These are phyloP conservation scores for Diadromus collaris DNA, from an alignment of 2,888 invertebrate genomes.

Conservation along the genomic window DNA sequence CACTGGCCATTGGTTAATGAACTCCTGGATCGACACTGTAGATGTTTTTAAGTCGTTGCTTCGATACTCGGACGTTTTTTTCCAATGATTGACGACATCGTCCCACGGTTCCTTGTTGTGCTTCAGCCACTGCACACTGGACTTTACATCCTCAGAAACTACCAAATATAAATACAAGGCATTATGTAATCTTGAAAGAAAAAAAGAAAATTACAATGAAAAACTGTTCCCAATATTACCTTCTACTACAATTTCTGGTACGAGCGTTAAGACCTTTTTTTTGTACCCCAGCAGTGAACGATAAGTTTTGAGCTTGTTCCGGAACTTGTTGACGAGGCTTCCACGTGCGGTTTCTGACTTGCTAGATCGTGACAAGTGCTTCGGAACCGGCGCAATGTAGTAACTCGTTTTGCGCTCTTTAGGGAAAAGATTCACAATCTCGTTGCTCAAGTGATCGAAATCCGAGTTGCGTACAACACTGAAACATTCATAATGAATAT, in stretches of 20 bases:
- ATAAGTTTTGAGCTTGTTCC: slow-evolving; percentile 45
- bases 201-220: slow-evolving; percentile 2
- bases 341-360: slow-evolving; percentile 44
- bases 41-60: slow-evolving; percentile 33
- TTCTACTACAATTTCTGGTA: neutral
- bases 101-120: slow-evolving; percentile 47
- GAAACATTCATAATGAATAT: neutral
- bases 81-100: slow-evolving; percentile 41
- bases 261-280: slow-evolving; percentile 6
- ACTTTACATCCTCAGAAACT: slow-evolving; percentile 31
- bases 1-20: slow-evolving; percentile 5
- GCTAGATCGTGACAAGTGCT: slow-evolving; percentile 18
- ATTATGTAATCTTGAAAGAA: neutral
- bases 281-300: slow-evolving; percentile 18
- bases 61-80: slow-evolving; percentile 32
- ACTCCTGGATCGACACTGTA: slow-evolving; percentile 26
- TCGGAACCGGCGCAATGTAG: slow-evolving; percentile 34
- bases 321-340: slow-evolving; percentile 36
- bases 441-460: slow-evolving; percentile 29
- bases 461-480: slow-evolving; percentile 32
- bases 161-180: neutral
- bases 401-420: slow-evolving; percentile 36
- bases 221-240: slow-evolving; percentile 2
- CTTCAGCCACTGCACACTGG: slow-evolving; percentile 39
- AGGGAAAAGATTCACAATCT: slow-evolving; percentile 41